Conservation (phyloP, 2,113 vertebrate species). For the Dicrurus megarhynchus region DNA sequence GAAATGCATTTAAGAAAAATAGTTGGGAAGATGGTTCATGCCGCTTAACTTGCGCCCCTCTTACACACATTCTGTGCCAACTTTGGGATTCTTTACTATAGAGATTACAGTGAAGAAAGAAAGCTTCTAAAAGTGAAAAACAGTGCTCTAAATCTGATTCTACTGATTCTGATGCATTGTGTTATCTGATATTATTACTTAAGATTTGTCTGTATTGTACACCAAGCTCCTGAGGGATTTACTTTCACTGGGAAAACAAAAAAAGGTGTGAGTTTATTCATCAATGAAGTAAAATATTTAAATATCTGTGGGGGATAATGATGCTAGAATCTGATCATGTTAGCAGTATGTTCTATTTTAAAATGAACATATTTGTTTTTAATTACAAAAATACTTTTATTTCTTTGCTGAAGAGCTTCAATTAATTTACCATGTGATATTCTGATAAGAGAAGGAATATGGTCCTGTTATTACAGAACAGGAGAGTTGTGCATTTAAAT, state of each 20-base stretch:
- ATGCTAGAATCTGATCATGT: not conserved
- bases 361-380: not conserved
- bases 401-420: not conserved
- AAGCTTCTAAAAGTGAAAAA: not conserved
- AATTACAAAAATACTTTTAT: not conserved
- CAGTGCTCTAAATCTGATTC: not conserved
- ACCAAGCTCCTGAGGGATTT: not conserved
- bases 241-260: not conserved
- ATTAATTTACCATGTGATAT: not conserved
- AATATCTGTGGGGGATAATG: accelerated
- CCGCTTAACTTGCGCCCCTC: accelerated
- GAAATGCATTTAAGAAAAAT: not conserved
- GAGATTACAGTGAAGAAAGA: not conserved
- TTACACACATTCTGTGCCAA: not conserved
- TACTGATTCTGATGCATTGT: not conserved
- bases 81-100: not conserved
- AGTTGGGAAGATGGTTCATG: not conserved
- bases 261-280: not conserved
- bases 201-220: not conserved
- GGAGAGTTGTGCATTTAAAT: not conserved
- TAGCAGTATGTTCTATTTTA: not conserved
- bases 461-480: not conserved
- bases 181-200: not conserved
- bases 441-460: not conserved
- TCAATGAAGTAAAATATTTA: not conserved